Base-by-base conservation (phyloP, 2,797 vertebrate genomes). In the Karalla daura region DNA sequence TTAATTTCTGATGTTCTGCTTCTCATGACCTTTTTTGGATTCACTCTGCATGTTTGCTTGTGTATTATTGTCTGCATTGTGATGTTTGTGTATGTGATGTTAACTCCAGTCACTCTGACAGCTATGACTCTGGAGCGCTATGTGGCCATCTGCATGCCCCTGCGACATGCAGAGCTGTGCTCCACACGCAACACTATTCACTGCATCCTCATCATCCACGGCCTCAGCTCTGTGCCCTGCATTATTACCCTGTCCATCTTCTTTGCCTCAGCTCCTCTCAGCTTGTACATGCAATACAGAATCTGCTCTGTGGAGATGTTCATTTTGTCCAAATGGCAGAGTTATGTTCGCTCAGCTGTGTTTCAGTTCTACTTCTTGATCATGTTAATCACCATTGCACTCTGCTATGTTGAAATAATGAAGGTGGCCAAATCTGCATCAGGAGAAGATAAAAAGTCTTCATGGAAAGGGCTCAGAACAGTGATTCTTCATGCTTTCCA, bases 51-150 rank as follows among this genome's bases (percentile, higher is more conserved):
- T 3, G 36, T 61, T 2, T 65, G 80, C 46, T 12, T 84, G 6
- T 91, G 89, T 66, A 0, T 78, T 5, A 13, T 83, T 85, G 1
- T 85, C 7, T 17, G 17, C 62, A 21, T 32, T 39, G 9, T 5
- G 10, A 11, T 25, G 21, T 53, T 23, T 24, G 1, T 74, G 20
- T 61, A 78, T 4, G 46, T 2, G 7, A 17, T 55, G 8, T 49
- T 80, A 18, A 89, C 90, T 7, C 88, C 86, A 0, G 3, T 90
- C n/a, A 88, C 84, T 32, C 64, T 92, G 28, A 86, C 78, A 43
- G 83, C 80, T 2, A 91, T 91, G 91, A 88, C 81, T 3, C 64
- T 91, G 64, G 91, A 93, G 65, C 83, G 91, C 0, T 91, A 88
- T 2, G 86, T 90, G 35, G 88, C 90, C 7, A 81, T 92, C 28